Percentiles rank a stretch among this genome's conserved stretches.
These are phyloP conservation scores for Alouatta palliata DNA, from an alignment of 2,113 vertebrate species.

Conservation along the genomic window DNA sequence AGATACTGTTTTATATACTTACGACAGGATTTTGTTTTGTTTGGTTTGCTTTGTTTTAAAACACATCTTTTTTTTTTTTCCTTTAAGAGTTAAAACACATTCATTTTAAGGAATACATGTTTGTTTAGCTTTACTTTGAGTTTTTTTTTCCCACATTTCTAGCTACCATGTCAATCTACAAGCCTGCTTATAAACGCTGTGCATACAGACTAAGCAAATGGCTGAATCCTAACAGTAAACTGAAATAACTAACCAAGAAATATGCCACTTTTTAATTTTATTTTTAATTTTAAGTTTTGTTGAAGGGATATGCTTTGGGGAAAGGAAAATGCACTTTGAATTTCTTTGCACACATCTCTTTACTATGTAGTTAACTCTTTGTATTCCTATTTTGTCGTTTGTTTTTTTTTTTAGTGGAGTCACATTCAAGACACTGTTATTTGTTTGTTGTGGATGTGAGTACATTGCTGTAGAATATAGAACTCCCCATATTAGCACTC, in stretches of 20 bases:
- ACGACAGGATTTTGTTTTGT: constrained; percentile 74
- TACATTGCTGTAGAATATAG: constrained; percentile 95
- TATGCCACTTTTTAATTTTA: constrained; percentile 76
- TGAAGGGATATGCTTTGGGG: constrained; percentile 83
- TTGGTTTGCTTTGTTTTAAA: constrained; percentile 69
- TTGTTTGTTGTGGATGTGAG: constrained; percentile 99
- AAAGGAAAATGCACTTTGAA: constrained; percentile 85
- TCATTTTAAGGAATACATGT: constrained; percentile 79
- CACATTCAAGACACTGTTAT: constrained; percentile 98
- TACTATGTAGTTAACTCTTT: constrained; percentile 93
- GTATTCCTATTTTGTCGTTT: constrained; percentile 96
- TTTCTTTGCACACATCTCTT: constrained; percentile 90
- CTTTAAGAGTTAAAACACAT: constrained; percentile 77
- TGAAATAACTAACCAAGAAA: constrained; percentile 76
- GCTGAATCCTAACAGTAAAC: constrained; percentile 82
- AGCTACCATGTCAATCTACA: constrained; percentile 80
- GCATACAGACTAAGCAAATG: constrained; percentile 81
- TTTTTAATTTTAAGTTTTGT: neutral
- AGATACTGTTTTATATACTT: constrained; percentile 79
- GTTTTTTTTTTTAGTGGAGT: constrained; percentile 96
- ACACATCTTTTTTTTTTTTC: constrained; percentile 66
- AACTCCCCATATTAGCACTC: constrained; percentile 94
- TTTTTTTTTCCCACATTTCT: constrained; percentile 80
- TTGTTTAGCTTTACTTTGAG: constrained; percentile 85
- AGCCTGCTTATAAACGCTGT: constrained; percentile 81